Evolutionary conservation across 2,797 vertebrate genomes (phyloP), one percentile per base, ranked within the genome.

Genomic region (Sphenodon punctatus): DNA sequence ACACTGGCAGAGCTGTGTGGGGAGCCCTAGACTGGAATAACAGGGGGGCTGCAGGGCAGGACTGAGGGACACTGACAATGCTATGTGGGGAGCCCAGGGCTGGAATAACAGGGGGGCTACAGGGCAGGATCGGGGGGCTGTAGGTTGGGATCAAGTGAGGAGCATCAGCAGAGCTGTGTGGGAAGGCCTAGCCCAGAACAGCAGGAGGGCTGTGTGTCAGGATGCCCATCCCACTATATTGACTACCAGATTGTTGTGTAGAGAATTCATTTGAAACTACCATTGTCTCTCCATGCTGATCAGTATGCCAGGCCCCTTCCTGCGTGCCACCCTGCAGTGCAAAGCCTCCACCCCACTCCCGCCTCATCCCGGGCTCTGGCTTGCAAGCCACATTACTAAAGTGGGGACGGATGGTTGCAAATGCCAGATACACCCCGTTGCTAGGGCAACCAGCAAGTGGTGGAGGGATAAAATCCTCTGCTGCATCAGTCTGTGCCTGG

Each of bases 391-490:
- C 79, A 13, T 60, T 73, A 53, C 74, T 1, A 6, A 85, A 81
- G 55, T 82, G 74, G 61, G 58, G 69, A 84, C 59, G 70, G 49
- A 23, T 22, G 51, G 82, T 71, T 87, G 67, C 66, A 75, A 84
- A 66, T 30, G 72, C 65, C 83, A 66, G 80, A 83, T 61, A 55
- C 58, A 68, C 86, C 90, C 80, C 41, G 89, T 93, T 94, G 90
- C 90, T 90, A 89, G 74, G 89, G 91, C 87, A 94, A 92, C 89
- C 87, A 82, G 83, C 80, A 17, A 76, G 42, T 74, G 74, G 60
- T 1, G 61, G 67, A 74, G 78, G 78, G 69, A 87, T 2, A 88
- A 86, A 39, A 90, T 53, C 88, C 61, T 91, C 65, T 65, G 36
- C 86, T 80, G 78, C 84, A 89, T 83, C 85, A 88, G 78, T 84